Evolutionary conservation across 2,888 invertebrate species (phyloP), one percentile per base, ranked within the genome.

Genomic region (Rutpela maculata): DNA sequence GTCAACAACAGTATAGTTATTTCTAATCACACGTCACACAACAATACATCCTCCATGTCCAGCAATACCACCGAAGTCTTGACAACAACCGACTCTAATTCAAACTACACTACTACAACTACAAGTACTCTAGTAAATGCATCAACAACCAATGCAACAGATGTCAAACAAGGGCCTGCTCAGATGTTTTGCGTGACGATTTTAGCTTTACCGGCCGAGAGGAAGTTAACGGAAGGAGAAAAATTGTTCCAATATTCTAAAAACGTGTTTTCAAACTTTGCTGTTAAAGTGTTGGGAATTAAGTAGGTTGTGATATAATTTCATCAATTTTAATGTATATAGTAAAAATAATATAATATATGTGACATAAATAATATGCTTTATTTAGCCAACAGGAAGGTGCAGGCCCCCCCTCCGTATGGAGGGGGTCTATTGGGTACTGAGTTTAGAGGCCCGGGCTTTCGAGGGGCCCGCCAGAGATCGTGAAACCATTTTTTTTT

Each of bases 121-220:
- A 5, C 66, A 18, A 6, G 17, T 31, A 5, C 38, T 15, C 15
- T 18, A 18, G 15, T 43, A 56, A 80, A 75, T 31, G 65, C 60
- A 31, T 75, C 63, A 59, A 66, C 72, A 22, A 68, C 57, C 12
- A 71, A 66, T 35, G 70, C 73, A 17, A 81, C 78, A 15, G 70
- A 63, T n/a, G 74, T 22, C 19, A 70, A 66, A 31, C 69, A 77
- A 59, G 70, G 26, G 17, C 65, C 76, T 7, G 75, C 77, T 17
- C 84, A 87, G 31, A 80, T 81, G 11, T 87, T 87, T 70, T 88
- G 88, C 69, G 88, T 88, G 10, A 86, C 88, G 3, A 84, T 88
- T 63, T 66, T 87, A 18, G 87, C 87, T 12, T 68, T 86, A 35
- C 88, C 88, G 3, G 86, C 88, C 12, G 83, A 83, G 63, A 83